These are phyloP conservation scores for Lepilemur septentrionalis DNA, from an alignment of 2,797 vertebrate genomes.

Conservation along the genomic window DNA sequence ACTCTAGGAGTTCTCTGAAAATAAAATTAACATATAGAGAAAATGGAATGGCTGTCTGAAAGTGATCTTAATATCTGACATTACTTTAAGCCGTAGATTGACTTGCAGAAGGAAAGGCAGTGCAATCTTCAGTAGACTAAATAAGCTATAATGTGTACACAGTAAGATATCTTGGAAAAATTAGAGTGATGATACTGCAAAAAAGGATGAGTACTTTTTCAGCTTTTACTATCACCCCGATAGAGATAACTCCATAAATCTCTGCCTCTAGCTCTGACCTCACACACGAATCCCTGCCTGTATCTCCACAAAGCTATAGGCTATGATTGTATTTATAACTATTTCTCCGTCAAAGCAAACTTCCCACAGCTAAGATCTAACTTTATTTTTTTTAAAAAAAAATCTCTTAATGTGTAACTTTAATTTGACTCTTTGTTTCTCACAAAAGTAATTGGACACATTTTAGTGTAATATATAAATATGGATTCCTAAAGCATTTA, in stretches of 20 bases:
- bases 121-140: background rate
- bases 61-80: background rate
- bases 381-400: background rate
- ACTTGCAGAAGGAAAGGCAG: background rate
- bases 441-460: background rate
- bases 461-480: background rate
- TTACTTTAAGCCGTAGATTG: conserved; percentile 22
- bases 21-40: background rate
- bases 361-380: background rate
- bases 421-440: background rate
- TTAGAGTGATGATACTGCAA: background rate
- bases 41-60: background rate
- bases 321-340: background rate
- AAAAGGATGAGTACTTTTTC: background rate
- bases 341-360: background rate
- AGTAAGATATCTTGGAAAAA: background rate
- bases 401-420: background rate
- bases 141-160: background rate
- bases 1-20: background rate
- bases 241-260: background rate
- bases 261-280: background rate
- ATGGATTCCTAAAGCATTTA: background rate
- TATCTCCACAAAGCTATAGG: background rate
- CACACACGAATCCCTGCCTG: background rate
- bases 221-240: background rate